Evolutionary conservation across 2,888 invertebrate genomes (phyloP).

Genomic region (Petrolisthes manimaculis): DNA sequence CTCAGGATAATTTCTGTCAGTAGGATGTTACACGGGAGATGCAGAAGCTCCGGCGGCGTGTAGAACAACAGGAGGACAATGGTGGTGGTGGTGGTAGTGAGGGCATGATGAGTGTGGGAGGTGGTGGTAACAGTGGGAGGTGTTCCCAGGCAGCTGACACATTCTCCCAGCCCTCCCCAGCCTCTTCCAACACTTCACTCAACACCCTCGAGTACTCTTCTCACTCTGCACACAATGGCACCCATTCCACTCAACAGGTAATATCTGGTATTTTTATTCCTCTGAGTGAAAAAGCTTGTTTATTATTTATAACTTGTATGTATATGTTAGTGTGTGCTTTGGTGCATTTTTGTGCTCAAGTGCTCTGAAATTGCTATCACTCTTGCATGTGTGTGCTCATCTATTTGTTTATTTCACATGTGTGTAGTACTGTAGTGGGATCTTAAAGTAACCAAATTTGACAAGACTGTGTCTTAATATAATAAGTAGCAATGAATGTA

Average conservation of each 20-base stretch:
- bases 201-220: constrained; percentile 70
- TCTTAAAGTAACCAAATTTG: no score
- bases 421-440: no score
- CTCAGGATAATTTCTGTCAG: no score
- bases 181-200: constrained; percentile 77
- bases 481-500: no score
- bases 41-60: constrained; percentile 59
- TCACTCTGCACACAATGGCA: constrained; percentile 40
- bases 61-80: constrained; percentile 69
- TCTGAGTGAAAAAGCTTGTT: neutral
- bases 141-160: constrained; percentile 69
- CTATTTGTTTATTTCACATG: no score
- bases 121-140: constrained; percentile 63
- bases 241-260: neutral
- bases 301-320: neutral
- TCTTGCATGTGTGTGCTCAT: no score
- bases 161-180: constrained; percentile 74
- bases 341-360: no score
- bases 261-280: no score
- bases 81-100: constrained; percentile 67
- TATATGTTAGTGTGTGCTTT: no score
- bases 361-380: no score
- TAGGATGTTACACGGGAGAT: constrained; percentile 61
- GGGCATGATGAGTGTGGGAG: constrained; percentile 34
- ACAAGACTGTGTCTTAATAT: no score